Evolutionary conservation across 2,888 invertebrate species (phyloP), one percentile per base, ranked within the genome.

Genomic region (Silvanus unidentatus): DNA sequence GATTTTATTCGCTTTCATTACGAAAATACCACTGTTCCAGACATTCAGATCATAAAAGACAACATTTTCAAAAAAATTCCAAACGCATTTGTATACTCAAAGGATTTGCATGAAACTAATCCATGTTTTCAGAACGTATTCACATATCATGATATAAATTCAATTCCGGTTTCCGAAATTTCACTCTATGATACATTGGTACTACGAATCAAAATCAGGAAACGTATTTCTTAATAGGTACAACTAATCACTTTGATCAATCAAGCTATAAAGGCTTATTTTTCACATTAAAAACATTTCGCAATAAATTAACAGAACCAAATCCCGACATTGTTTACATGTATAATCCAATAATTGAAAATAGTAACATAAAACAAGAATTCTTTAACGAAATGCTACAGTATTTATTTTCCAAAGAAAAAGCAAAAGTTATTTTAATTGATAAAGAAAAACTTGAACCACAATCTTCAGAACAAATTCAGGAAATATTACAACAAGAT

Each of bases 261-360:
- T 10, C 27, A 13, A 14, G 13, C 6, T 39, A 39, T 11, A 27
- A 22, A 2, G 28, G 12, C 12, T 5, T 39, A 6, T 39, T 39
- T 15, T 39, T 28, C 27, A 5, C 39, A 12, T 13, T 37, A 16
- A 13, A 15, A 15, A 37, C 13, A 6, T 37, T 37, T 5, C 14
- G 16, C 2, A 15, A 37, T 15, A 37, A 37, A 13, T 6, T 37
- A 54, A 52, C 41, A 63, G 65, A 35, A 46, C n/a, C n/a, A n/a
- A n/a, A n/a, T n/a, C n/a, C n/a, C n/a, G n/a, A n/a, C n/a, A n/a
- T n/a, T n/a, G 43, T 15, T 54, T 65, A 43, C 14, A 8, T 43
- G 10, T 29, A 16, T 4, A 45, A 43, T 38, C 42, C 45, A 38
- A 30, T 36, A 9, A 3, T 10, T 27, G 12, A 43, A n/a, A 46